Evolutionary conservation across 2,797 vertebrate species (phyloP).

Genomic region (Steatocranus sp.): DNA sequence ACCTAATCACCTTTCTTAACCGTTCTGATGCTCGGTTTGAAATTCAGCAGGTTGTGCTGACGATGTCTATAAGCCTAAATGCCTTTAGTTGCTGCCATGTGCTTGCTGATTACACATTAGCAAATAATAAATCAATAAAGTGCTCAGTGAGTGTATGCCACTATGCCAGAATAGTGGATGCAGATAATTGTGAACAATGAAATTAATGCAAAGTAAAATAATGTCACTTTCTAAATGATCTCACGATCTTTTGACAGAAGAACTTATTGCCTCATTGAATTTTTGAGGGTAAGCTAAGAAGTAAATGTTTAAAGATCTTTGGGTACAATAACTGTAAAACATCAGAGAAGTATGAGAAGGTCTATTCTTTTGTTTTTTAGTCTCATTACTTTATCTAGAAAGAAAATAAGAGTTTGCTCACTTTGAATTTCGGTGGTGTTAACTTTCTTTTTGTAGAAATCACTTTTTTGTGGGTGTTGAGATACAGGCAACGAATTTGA

Average conservation of each 20-base stretch:
- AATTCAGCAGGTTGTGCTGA: not conserved
- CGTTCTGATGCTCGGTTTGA: not conserved
- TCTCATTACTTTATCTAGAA: not conserved
- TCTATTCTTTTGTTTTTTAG: not conserved
- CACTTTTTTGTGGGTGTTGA: not conserved
- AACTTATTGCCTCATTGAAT: rapidly evolving
- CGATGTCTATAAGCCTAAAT: not conserved
- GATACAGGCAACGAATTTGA: not conserved
- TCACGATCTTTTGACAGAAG: not conserved
- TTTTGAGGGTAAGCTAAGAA: not conserved
- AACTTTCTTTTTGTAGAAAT: not conserved
- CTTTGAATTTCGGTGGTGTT: not conserved
- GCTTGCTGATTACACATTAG: not conserved
- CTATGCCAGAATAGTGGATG: not conserved
- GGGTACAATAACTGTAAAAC: rapidly evolving
- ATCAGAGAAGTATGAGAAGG: not conserved
- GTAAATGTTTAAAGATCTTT: not conserved
- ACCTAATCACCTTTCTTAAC: not conserved
- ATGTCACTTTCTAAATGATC: not conserved
- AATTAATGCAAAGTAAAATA: not conserved
- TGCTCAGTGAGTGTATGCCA: not conserved
- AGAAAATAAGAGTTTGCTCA: not conserved
- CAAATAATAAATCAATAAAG: not conserved
- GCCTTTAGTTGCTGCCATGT: not conserved
- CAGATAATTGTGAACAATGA: not conserved